Evolutionary conservation across 2,113 vertebrate species (phyloP).

Genomic region (Edolisoma coerulescens): DNA sequence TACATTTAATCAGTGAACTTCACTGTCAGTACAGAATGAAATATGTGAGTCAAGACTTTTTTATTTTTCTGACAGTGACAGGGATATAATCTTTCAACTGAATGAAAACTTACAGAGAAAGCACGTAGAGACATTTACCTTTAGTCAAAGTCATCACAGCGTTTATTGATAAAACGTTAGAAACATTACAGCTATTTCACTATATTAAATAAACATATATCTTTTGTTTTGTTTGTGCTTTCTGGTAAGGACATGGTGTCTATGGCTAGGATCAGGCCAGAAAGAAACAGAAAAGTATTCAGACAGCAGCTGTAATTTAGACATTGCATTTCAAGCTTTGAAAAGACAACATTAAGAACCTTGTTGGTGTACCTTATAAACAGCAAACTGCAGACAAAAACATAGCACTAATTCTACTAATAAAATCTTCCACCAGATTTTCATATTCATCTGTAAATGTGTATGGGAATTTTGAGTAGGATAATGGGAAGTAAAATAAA

Average conservation of each 20-base stretch:
- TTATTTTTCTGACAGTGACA: not conserved
- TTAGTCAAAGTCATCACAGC: not conserved
- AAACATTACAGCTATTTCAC: not conserved
- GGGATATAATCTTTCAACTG: not conserved
- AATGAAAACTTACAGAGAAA: not conserved
- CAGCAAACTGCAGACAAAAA: not conserved
- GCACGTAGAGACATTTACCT: not conserved
- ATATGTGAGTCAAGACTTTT: not conserved
- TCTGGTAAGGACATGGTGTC: not conserved
- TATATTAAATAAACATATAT: not conserved
- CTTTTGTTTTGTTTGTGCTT: not conserved
- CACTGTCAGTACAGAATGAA: not conserved
- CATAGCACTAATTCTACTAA: not conserved
- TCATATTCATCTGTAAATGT: not conserved
- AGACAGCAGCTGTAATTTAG: not conserved
- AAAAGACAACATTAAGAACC: not conserved
- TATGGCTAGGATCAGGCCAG: not conserved
- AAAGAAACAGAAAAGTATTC: not conserved
- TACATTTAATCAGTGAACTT: rapidly evolving
- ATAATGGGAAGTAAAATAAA: not conserved
- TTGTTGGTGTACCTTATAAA: not conserved
- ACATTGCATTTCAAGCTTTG: not conserved
- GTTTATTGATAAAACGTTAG: not conserved
- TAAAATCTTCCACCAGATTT: not conserved
- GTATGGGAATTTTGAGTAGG: not conserved